Percentiles rank a stretch among this genome's conserved stretches.
These are phyloP conservation scores for Panagrolaimus sp. DNA, from an alignment of 1,140 invertebrate species.

Conservation along the genomic window DNA sequence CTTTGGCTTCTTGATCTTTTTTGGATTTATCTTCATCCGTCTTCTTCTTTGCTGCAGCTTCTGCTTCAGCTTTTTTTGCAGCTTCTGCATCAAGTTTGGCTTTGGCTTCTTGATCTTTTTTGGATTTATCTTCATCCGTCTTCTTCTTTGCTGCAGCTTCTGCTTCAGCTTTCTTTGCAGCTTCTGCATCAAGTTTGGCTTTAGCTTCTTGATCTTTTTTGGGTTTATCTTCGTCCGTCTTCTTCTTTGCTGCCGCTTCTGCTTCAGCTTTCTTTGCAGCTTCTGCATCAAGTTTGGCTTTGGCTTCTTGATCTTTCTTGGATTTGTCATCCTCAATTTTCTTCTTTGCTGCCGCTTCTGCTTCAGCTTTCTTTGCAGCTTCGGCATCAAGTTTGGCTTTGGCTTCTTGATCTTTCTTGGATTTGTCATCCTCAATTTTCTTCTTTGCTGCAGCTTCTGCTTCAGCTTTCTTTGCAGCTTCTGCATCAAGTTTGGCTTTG, in stretches of 20 bases:
- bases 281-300: conserved; percentile 9
- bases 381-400: conserved; percentile 11
- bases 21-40: background rate
- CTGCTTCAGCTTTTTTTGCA: background rate
- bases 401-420: background rate
- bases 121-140: background rate
- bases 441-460: conserved; percentile 5
- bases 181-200: background rate
- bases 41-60: conserved; percentile 11
- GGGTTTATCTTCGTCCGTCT: background rate
- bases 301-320: background rate
- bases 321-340: background rate
- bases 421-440: background rate
- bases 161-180: conserved; percentile 1
- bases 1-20: background rate
- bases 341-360: conserved; percentile 3
- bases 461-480: background rate
- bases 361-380: conserved; percentile 2
- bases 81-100: background rate
- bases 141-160: too few relatives aligned
- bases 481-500: conserved; percentile 7
- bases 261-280: background rate
- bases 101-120: background rate
- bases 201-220: background rate
- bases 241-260: too few relatives aligned